phyloP scores from a whole-genome alignment of 2,888 invertebrate genomes.

The Pammene fasciana region DNA sequence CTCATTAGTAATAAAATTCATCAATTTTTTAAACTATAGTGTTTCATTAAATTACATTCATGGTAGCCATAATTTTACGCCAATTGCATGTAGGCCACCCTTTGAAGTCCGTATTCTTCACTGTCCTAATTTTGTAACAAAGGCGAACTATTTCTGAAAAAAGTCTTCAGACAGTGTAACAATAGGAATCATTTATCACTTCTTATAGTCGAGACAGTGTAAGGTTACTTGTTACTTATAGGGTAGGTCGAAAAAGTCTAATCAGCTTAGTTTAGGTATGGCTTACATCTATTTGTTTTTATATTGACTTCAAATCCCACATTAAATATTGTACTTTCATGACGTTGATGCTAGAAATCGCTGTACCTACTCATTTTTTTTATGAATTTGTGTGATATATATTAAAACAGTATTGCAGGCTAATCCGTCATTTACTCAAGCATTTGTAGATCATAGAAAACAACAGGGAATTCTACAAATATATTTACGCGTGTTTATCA shows the following conservation, averaged over 20 bases:
- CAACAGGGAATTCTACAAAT: too few relatives aligned
- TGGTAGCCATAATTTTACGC: neutral
- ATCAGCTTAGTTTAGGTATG: neutral
- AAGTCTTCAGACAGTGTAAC: constrained; percentile 19
- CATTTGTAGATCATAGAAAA: too few relatives aligned
- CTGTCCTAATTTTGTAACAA: constrained; percentile 33
- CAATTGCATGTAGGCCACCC: neutral
- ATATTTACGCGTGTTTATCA: neutral
- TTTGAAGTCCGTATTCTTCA: constrained; percentile 12
- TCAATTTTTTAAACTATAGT: too few relatives aligned
- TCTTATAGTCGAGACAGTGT: neutral
- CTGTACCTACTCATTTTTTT: too few relatives aligned
- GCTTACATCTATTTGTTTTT: too few relatives aligned
- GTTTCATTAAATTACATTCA: neutral
- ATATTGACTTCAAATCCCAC: too few relatives aligned
- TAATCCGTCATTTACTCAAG: too few relatives aligned
- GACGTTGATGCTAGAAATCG: too few relatives aligned
- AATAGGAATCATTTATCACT: constrained; percentile 34
- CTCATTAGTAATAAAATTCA: too few relatives aligned
- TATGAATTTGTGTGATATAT: too few relatives aligned
- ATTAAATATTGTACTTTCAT: too few relatives aligned
- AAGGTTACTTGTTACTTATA: constrained; percentile 6
- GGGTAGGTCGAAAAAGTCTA: neutral
- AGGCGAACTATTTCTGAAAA: constrained; percentile 21
- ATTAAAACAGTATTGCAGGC: too few relatives aligned